A percentile compares a stretch with the other conserved stretches of the same genome.
phyloP scores from a whole-genome alignment of 2,113 vertebrate species.

The Caranx ignobilis region DNA sequence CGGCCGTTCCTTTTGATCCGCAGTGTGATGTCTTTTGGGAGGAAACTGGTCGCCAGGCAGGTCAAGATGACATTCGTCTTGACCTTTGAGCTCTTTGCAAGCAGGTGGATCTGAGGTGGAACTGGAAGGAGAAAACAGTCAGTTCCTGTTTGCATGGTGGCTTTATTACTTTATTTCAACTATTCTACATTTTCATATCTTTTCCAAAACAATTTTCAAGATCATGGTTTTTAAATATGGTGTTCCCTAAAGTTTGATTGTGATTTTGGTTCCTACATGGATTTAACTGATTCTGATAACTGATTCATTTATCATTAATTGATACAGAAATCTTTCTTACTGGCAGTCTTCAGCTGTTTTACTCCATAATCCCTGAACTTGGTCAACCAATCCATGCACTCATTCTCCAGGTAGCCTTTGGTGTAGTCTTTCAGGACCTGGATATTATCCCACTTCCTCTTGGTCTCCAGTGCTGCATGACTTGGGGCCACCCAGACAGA shows the following conservation, averaged over 20 bases:
- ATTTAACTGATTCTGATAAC: too few species aligned
- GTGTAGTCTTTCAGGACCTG: constrained; percentile 75
- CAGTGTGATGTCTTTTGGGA: constrained; percentile 34
- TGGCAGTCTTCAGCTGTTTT: fast-evolving
- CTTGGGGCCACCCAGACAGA: constrained; percentile 55
- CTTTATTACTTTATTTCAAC: too few species aligned
- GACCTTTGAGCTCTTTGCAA: fast-evolving
- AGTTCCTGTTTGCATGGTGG: background rate
- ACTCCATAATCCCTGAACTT: constrained; percentile 6
- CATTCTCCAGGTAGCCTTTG: constrained; percentile 77
- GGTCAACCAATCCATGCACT: constrained; percentile 73
- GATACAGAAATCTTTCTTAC: constrained; percentile 44
- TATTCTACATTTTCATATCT: too few species aligned
- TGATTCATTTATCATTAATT: too few species aligned
- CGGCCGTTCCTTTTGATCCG: constrained; percentile 9
- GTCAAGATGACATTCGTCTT: background rate
- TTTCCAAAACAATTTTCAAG: too few species aligned
- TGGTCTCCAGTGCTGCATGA: background rate
- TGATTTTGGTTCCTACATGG: too few species aligned
- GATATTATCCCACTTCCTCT: constrained; percentile 72
- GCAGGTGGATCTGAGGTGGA: background rate
- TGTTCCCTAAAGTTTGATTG: too few species aligned
- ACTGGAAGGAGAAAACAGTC: constrained; percentile 33
- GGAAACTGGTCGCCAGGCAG: constrained; percentile 75
- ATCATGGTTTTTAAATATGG: too few species aligned